phyloP scores from a whole-genome alignment of 2,113 vertebrate species.

The Siniperca knerii region DNA sequence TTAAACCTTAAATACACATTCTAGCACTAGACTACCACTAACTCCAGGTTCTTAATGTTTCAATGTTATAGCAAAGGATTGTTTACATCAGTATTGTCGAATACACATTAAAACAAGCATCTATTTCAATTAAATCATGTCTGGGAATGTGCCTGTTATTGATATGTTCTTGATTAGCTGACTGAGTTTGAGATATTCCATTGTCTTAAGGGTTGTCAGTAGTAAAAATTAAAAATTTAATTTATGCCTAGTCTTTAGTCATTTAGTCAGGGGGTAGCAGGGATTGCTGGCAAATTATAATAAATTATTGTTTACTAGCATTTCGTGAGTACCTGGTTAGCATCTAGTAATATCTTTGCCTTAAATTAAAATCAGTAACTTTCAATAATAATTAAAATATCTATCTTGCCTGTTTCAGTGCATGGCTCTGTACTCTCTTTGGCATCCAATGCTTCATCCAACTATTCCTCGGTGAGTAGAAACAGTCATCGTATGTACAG shows the following conservation, averaged over 20 bases:
- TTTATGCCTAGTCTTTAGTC: neutral
- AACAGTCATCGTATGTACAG: neutral
- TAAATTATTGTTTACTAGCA: neutral
- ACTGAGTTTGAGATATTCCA: neutral
- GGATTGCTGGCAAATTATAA: neutral
- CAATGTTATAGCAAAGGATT: neutral
- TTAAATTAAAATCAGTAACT: neutral
- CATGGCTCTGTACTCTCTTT: conserved; percentile 96
- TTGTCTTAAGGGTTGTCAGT: neutral
- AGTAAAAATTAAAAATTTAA: neutral
- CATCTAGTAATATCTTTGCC: neutral
- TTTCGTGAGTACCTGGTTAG: neutral
- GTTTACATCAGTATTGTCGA: neutral
- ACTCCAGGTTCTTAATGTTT: neutral
- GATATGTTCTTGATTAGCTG: neutral
- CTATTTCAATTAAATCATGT: neutral
- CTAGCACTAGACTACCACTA: neutral
- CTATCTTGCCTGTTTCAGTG: conserved; percentile 82
- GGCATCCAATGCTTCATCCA: conserved; percentile 97
- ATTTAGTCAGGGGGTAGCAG: neutral
- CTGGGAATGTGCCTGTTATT: neutral
- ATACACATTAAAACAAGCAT: neutral
- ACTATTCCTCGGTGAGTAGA: conserved; percentile 94
- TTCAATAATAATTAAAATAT: conserved; percentile 13
- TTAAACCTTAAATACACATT: neutral